Evolutionary conservation across 1,140 invertebrate species (phyloP).

Genomic region (Drosophila truncata): DNA sequence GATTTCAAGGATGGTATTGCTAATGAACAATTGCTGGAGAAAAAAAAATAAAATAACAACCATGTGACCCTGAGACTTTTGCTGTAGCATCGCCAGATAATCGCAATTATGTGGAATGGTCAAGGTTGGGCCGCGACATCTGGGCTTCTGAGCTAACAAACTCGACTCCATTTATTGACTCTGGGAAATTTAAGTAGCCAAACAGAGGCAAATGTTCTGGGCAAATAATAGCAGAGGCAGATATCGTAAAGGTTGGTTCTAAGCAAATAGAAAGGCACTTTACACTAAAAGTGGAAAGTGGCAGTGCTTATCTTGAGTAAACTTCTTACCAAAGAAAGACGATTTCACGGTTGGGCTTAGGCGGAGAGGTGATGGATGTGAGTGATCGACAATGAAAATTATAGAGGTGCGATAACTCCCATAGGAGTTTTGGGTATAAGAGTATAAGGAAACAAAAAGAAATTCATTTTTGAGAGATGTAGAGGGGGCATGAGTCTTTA

Average conservation of each 20-base stretch:
- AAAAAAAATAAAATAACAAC: slow-evolving; percentile 21
- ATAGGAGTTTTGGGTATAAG: neutral
- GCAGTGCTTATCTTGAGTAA: slow-evolving; percentile 53
- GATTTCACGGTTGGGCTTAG: slow-evolving; percentile 9
- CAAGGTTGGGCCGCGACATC: slow-evolving; percentile 63
- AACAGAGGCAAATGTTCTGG: slow-evolving; percentile 64
- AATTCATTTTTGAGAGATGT: too few species aligned
- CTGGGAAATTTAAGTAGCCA: slow-evolving; percentile 70
- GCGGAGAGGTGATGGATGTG: slow-evolving; percentile 28
- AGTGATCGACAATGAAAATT: slow-evolving; percentile 29
- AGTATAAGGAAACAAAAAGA: neutral
- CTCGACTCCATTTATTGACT: slow-evolving; percentile 60
- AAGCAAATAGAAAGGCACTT: slow-evolving; percentile 66
- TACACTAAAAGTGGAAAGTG: slow-evolving; percentile 31
- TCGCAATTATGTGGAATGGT: slow-evolving; percentile 71
- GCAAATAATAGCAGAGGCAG: slow-evolving; percentile 30
- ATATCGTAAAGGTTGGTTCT: slow-evolving; percentile 30
- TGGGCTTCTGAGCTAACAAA: slow-evolving; percentile 41
- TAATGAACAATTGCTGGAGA: slow-evolving; percentile 44
- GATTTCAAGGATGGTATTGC: slow-evolving; percentile 66
- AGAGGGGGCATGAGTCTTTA: neutral
- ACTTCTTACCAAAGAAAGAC: slow-evolving; percentile 17
- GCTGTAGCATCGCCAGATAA: slow-evolving; percentile 52
- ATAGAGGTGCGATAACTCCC: slow-evolving; percentile 20
- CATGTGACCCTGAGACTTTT: slow-evolving; percentile 60